Base-by-base conservation (phyloP, 2,113 vertebrate species). In the Psophia crepitans region DNA sequence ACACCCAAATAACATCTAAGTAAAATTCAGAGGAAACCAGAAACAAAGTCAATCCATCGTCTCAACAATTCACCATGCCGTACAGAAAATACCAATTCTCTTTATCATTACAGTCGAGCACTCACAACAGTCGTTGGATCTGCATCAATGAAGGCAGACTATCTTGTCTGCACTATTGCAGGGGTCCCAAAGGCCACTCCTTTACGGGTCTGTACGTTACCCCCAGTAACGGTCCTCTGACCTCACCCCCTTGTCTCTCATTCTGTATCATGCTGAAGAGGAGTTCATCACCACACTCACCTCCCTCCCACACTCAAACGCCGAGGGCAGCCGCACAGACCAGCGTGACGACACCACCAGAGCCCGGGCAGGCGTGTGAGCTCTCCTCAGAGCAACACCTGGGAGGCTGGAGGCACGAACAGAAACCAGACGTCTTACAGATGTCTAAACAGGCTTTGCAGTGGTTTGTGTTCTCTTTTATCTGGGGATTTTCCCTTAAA, bases 241-340 rank as follows among this genome's bases (percentile, higher is more conserved):
- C 19, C 7, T 33, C 35, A 21, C 7, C 17, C 26, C 32, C n/a
- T 21, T 4, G 18, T 12, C 49, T 32, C 46, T 32, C 39, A 28
- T 18, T 5, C 33, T 12, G 5, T 33, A 26, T 14, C 1, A 2
- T 33, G 28, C 69, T 41, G 13, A 56, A n/a, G 56, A 41, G 20
- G 5, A 23, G 14, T 8, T 74, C 12, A 43, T 37, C 35, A 11
- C 26, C 11, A 12, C 13, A 44, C 27, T 6, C 35, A 26, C 60
- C 27, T 74, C 11, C 5, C 41, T 32, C 32, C 41, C 9, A 9
- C 9, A 4, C 20, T 30, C 1, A 0, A 12, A 35, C 0, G 0
- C 28, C 1, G 15, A 21, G 46, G 54, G 39, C 78, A 63, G n/a
- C 14, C 0, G 64, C 35, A 44, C 32, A 32, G 32, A 56, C 6